Base-by-base conservation (phyloP, 2,797 vertebrate genomes). In the Onychomys torridus region DNA sequence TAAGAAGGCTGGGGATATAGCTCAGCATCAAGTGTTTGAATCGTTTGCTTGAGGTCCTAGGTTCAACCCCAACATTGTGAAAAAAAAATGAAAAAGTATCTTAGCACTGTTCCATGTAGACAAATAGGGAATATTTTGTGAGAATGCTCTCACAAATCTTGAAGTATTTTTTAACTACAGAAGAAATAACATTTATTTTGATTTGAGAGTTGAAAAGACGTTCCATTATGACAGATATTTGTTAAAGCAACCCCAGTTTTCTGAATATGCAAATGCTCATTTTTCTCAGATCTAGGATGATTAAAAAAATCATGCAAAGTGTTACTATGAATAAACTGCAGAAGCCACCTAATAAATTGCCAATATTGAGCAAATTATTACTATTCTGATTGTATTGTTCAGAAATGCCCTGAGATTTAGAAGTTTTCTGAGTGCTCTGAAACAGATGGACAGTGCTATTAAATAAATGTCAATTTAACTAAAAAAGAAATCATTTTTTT, bases 341-440 rank as follows among this genome's bases (percentile, higher is more conserved):
- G 12, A 75, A 71, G n/a, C 13, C 46, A 87, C 34, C 86, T 71
- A 94, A 86, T 7, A 90, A 69, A 91, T 94, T 57, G 91, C 86
- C 46, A 84, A 82, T 85, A 88, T 93, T 91, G 59, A 95, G 79
- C 19, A 89, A 87, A 96, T 94, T 12, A 89, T 82, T 77, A 79
- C 52, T 95, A 78, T 90, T 82, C 13, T 21, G 90, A 73, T n/a
- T 75, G 57, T 93, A 63, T 40, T 86, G 8, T 52, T 52, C 12
- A 49, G 49, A 94, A 78, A 63, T 49, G 59, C 12, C 29, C 11
- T 37, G 43, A 55, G 27, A 37, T 90, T 61, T 81, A 86, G 55
- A 81, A 49, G 49, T 75, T 95, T 40, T 94, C 52, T 40, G 2
- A 61, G 32, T 49, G 37, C 49, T 94, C 52, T 81, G 13, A 55